Percentiles rank a stretch among this genome's conserved stretches.
Conservation (phyloP, 2,888 invertebrate genomes). For the Andrena bucephala region DNA sequence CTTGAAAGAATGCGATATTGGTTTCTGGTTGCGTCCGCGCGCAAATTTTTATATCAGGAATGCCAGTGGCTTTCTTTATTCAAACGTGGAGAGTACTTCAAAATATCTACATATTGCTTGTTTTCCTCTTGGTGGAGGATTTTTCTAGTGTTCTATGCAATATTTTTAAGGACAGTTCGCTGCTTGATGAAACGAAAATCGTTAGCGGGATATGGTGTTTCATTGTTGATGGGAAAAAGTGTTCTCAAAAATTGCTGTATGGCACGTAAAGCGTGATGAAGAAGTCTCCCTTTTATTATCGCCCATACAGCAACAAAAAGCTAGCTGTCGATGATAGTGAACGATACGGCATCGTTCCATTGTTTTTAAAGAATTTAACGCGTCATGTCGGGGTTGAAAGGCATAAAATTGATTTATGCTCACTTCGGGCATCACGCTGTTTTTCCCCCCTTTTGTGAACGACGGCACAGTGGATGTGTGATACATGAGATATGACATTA, state of each 20-base stretch:
- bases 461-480: background rate
- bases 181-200: background rate
- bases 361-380: constrained; percentile 67
- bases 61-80: no score
- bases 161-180: background rate
- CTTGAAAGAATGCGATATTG: background rate
- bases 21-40: background rate
- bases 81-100: no score
- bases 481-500: constrained; percentile 22
- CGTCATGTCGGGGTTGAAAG: constrained; percentile 62
- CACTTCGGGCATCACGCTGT: constrained; percentile 59
- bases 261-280: constrained; percentile 4
- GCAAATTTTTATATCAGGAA: background rate
- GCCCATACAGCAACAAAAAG: constrained; percentile 39
- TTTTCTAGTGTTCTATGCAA: background rate
- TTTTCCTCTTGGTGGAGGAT: no score
- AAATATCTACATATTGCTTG: no score
- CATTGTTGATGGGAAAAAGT: background rate
- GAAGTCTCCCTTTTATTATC: constrained; percentile 21
- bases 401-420: constrained; percentile 71
- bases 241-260: constrained; percentile 3
- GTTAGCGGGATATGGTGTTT: background rate
- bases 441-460: constrained; percentile 15
- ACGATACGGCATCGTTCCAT: constrained; percentile 55
- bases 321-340: constrained; percentile 53